Base-by-base conservation (phyloP, 2,888 invertebrate genomes). In the Melieria omissa region DNA sequence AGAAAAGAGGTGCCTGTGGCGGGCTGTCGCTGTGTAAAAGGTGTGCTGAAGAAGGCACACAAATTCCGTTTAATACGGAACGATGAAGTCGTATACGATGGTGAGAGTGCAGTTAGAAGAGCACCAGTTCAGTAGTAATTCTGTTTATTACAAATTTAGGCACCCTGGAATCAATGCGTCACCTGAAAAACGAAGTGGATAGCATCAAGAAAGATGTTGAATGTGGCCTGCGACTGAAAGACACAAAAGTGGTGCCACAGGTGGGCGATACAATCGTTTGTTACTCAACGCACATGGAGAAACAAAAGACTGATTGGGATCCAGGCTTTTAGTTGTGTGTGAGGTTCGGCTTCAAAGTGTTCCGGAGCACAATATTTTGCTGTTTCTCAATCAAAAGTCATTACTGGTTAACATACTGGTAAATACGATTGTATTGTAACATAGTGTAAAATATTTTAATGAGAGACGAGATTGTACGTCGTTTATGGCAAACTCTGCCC, bases 181-280 rank as follows among this genome's bases (percentile, higher is more conserved):
- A 98, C 86, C 87, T 96, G 62, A 98, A 98, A 84, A 91, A 92
- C 65, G 97, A 98, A 87, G 95, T 96, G 4, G 92, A 92, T 5
- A 89, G 90, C 0, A 91, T 98, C 54, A 95, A 94, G 84, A 92
- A 91, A 62, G 95, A 95, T 83, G 90, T 92, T 72, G 98, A 99
- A 84, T 98, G 98, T 86, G 98, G 98, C 0, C 83, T 99, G 45
- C 91, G 92, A 74, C 89, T 98, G 68, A 89, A 90, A 3, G 92
- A 95, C 80, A 81, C 87, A 0, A 83, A 86, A 1, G 78, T 95
- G 45, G 83, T 88, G 44, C 92, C 95, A 71, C 85, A 92, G 85
- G 88, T 91, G 0, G 96, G 95, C 0, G 98, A 99, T 85, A 87
- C 86, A 0, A 86, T 98, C 5, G 84, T 93, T 44, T 97, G 97